Percentiles rank a stretch among this genome's conserved stretches.
phyloP scores from a whole-genome alignment of 2,113 vertebrate genomes.

The Ochotona curzoniae region DNA sequence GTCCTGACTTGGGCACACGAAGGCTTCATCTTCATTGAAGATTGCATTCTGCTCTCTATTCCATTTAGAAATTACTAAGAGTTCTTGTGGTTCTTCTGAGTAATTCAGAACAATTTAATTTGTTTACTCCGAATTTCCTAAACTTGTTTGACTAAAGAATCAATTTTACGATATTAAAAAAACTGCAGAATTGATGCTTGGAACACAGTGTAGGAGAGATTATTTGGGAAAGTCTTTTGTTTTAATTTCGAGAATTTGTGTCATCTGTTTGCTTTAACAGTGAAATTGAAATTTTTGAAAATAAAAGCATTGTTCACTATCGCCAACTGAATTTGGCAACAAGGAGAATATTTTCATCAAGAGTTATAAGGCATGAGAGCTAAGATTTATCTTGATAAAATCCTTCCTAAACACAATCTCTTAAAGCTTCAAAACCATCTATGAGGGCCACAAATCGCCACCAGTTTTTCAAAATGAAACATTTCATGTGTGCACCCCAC shows the following conservation, averaged over 20 bases:
- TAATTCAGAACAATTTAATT: not conserved
- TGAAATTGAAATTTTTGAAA: constrained; percentile 54
- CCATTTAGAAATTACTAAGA: not conserved
- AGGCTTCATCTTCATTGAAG: not conserved
- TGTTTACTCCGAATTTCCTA: not conserved
- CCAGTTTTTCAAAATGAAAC: constrained; percentile 43
- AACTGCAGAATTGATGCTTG: not conserved
- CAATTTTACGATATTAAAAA: not conserved
- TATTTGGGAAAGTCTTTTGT: not conserved
- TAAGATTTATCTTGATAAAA: constrained; percentile 70
- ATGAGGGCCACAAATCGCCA: constrained; percentile 20
- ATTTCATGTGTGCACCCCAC: constrained; percentile 9
- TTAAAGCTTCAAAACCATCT: constrained; percentile 63
- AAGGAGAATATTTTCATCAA: constrained; percentile 43
- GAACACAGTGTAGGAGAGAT: not conserved
- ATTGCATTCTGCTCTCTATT: not conserved
- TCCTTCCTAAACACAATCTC: constrained; percentile 70
- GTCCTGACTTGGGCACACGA: not conserved
- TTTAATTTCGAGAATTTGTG: not conserved
- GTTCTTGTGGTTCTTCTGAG: not conserved
- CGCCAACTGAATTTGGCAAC: constrained; percentile 46
- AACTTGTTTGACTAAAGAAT: not conserved
- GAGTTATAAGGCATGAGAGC: constrained; percentile 59
- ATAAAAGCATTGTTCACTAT: constrained; percentile 42
- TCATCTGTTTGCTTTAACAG: constrained; percentile 51